Conservation (phyloP, 53 echinoderm and acorn worm species). For the Paelopatides confundens region DNA sequence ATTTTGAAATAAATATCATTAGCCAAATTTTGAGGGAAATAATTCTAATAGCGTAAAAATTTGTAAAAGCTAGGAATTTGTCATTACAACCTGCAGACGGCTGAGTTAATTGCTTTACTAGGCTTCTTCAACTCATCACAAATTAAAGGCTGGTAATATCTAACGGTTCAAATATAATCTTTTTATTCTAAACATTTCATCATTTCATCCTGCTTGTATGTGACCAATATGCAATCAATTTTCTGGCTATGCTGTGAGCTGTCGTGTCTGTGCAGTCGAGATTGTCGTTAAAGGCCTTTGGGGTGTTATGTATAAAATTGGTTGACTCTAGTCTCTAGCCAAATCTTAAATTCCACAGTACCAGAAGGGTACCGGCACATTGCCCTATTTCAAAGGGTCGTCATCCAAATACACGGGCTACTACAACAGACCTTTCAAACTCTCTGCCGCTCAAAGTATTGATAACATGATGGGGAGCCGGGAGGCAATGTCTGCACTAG, state of each 20-base stretch:
- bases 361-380: slow-evolving; percentile 54
- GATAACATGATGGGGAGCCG: slow-evolving; percentile 87
- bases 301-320: neutral
- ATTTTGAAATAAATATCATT: no score
- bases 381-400: slow-evolving; percentile 54
- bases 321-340: neutral
- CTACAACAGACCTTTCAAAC: slow-evolving; percentile 69
- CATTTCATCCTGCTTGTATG: neutral
- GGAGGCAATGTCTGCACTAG: slow-evolving; percentile 57
- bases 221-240: neutral
- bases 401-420: slow-evolving; percentile 64
- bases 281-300: neutral
- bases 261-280: neutral
- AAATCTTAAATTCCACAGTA: slow-evolving; percentile 19
- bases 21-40: no score
- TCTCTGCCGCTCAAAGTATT: slow-evolving; percentile 86
- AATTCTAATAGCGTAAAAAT: no score
- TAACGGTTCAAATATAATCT: no score
- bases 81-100: no score
- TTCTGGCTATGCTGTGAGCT: neutral
- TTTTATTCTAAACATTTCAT: neutral
- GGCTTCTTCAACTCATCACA: no score
- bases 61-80: no score
- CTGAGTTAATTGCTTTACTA: no score
- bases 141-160: no score